Evolutionary conservation across 2,797 vertebrate genomes (phyloP).

Genomic region (Ibycter americanus): DNA sequence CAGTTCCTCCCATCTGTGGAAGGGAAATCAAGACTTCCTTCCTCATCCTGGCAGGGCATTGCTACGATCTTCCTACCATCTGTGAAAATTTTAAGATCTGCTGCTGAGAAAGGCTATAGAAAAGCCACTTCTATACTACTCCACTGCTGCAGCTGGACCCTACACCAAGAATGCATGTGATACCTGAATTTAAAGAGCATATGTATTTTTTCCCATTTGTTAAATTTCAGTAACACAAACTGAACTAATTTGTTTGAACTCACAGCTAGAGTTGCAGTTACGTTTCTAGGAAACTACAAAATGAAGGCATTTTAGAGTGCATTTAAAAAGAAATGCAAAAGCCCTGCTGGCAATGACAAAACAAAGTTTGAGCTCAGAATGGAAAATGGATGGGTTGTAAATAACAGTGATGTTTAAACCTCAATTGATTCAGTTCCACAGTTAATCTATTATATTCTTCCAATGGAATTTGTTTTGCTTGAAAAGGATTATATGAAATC

Average conservation of each 20-base stretch:
- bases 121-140: not conserved
- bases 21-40: conserved; percentile 22
- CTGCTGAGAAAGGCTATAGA: not conserved
- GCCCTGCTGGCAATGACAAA: conserved; percentile 46
- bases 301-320: not conserved
- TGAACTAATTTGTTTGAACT: not conserved
- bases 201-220: not conserved
- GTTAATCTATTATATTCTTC: conserved; percentile 44
- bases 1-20: not conserved
- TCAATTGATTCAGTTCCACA: conserved; percentile 1
- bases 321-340: conserved; percentile 10
- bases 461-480: conserved; percentile 59
- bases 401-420: conserved; percentile 22
- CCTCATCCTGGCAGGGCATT: not conserved
- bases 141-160: not conserved
- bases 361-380: conserved; percentile 43
- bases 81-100: not conserved
- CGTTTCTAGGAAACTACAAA: conserved; percentile 39
- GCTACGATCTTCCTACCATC: not conserved
- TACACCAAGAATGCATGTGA: too few relatives aligned
- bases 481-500: conserved; percentile 57
- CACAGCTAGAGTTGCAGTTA: not conserved
- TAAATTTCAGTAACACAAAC: not conserved
- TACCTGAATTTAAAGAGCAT: not conserved
- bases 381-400: conserved; percentile 18